Evolutionary conservation across 2,888 invertebrate species (phyloP).

Genomic region (Encarsia formosa): DNA sequence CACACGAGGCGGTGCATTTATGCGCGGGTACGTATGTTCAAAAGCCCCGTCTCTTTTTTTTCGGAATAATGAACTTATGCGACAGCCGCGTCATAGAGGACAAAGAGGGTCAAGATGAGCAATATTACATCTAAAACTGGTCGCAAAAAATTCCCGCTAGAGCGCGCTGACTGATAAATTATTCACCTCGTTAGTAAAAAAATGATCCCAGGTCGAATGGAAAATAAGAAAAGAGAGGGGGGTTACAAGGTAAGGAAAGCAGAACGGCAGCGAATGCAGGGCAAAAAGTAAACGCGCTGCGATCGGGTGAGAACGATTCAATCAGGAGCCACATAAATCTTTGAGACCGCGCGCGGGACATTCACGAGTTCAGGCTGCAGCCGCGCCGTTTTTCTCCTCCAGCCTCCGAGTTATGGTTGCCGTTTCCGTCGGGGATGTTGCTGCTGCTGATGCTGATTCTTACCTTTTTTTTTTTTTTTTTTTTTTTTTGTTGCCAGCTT

Average conservation of each 20-base stretch:
- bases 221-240: neutral
- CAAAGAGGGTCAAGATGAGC: no score
- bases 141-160: no score
- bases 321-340: slow-evolving; percentile 53
- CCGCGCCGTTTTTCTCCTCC: slow-evolving; percentile 20
- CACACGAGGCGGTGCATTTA: no score
- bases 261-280: slow-evolving; percentile 34
- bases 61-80: no score
- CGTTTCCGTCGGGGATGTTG: slow-evolving; percentile 14
- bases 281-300: slow-evolving; percentile 50
- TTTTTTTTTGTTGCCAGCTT: slow-evolving; percentile 17
- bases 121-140: no score
- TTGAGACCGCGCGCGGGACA: slow-evolving; percentile 35
- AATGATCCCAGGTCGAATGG: no score
- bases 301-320: slow-evolving; percentile 53
- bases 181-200: no score
- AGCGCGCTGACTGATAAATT: no score
- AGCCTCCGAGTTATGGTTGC: neutral
- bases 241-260: slow-evolving; percentile 27
- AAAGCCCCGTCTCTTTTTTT: no score
- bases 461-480: neutral
- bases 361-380: no score
- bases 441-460: neutral
- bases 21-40: no score
- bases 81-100: no score